phyloP scores from a whole-genome alignment of 2,888 invertebrate genomes.

The Drosophila mercatorum region DNA sequence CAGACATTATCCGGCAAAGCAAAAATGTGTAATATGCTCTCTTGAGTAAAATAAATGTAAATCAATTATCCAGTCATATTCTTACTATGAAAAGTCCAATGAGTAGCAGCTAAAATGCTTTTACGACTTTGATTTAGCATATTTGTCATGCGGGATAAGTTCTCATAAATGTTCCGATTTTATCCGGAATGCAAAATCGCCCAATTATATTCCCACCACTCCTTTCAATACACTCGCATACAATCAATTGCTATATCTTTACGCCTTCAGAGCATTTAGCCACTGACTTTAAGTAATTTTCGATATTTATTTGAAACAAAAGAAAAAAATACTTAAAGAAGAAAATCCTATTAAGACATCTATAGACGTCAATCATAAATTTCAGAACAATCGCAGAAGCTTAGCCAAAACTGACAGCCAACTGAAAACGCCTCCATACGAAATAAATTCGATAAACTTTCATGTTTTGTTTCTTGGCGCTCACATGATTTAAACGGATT shows the following conservation, averaged over 20 bases:
- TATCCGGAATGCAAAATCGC: not conserved
- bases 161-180: not conserved
- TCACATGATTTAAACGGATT: conserved; percentile 55
- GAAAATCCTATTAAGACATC: conserved; percentile 18
- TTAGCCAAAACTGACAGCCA: conserved; percentile 34
- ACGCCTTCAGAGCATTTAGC: conserved; percentile 1
- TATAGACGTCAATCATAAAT: conserved; percentile 42
- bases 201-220: not conserved
- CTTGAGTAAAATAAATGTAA: no score
- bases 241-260: not conserved
- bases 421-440: conserved; percentile 40
- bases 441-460: conserved; percentile 26
- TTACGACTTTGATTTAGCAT: not conserved
- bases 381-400: conserved; percentile 30
- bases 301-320: not conserved
- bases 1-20: not conserved
- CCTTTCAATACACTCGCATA: not conserved
- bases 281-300: conserved; percentile 4
- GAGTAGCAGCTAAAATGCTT: not conserved
- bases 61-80: not conserved
- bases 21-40: not conserved
- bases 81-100: no score
- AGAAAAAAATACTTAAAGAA: conserved; percentile 2
- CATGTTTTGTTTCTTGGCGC: conserved; percentile 16
- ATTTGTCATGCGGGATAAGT: conserved; percentile 1